Evolutionary conservation across 1,140 invertebrate species (phyloP).

Genomic region (Lepidurus arcticus): DNA sequence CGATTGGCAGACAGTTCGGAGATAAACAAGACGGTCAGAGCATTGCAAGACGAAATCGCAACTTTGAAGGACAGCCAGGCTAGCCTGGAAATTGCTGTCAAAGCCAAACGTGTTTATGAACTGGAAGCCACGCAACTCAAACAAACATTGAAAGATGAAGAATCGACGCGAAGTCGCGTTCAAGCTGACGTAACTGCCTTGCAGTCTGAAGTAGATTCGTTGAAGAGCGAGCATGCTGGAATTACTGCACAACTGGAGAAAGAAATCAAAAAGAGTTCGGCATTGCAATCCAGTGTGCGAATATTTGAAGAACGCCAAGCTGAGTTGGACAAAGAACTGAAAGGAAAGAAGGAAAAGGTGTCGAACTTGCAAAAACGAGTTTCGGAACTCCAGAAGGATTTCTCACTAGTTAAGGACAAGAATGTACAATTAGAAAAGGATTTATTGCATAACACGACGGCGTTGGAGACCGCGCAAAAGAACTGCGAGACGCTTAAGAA

Average conservation of each 20-base stretch:
- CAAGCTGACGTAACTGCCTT: neutral
- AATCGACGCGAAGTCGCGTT: neutral
- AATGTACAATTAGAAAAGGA: conserved; percentile 1
- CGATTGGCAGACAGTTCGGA: neutral
- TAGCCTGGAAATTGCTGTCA: neutral
- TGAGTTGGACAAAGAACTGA: neutral
- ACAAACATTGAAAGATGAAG: neutral
- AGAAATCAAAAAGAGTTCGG: neutral
- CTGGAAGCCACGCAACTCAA: neutral
- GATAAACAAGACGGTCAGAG: neutral
- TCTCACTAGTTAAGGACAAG: neutral
- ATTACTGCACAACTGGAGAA: neutral
- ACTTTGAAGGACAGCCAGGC: neutral
- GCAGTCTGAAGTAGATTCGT: neutral
- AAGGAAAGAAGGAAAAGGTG: neutral
- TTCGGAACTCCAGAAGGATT: conserved; percentile 3
- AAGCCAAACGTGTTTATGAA: neutral
- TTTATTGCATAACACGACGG: neutral
- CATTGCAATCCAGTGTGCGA: neutral
- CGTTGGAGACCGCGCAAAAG: neutral
- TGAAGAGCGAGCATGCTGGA: neutral
- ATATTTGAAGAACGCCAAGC: neutral
- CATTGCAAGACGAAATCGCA: neutral
- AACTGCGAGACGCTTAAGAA: neutral
- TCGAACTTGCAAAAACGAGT: neutral